Conservation (phyloP, 2,797 vertebrate genomes). For the Craterocephalus amniculus region DNA sequence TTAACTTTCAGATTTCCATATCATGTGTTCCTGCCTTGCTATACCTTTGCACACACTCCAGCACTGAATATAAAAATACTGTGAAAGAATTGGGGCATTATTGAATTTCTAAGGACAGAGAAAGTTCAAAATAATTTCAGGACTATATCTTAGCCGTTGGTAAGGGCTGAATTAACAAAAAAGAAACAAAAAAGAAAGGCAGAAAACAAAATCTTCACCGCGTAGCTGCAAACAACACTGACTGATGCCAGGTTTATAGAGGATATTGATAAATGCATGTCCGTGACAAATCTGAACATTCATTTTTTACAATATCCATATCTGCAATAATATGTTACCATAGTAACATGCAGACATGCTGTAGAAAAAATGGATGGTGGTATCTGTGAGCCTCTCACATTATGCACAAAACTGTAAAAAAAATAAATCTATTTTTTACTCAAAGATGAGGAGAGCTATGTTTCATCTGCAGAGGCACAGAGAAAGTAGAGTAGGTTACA, state of each 20-base stretch:
- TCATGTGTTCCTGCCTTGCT: conserved; percentile 8
- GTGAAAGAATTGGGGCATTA: not conserved
- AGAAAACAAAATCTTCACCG: not conserved
- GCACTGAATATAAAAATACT: conserved; percentile 12
- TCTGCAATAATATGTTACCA: conserved; percentile 52
- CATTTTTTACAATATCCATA: conserved; percentile 13
- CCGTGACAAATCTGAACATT: conserved; percentile 20
- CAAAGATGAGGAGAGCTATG: not conserved
- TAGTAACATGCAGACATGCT: conserved; percentile 45
- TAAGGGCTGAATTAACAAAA: conserved; percentile 16
- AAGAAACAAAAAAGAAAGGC: not conserved
- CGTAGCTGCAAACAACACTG: not conserved
- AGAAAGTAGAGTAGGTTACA: conserved; percentile 68
- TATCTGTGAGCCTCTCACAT: not conserved
- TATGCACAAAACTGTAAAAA: not conserved
- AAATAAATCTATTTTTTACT: not conserved
- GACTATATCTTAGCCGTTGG: conserved; percentile 13
- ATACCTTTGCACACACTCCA: not conserved
- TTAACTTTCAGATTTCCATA: not conserved
- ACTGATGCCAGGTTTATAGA: conserved; percentile 5
- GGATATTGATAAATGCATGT: conserved; percentile 19
- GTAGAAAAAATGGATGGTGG: not conserved
- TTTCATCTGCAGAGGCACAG: conserved; percentile 39
- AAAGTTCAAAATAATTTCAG: conserved; percentile 22
- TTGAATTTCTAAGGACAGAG: conserved; percentile 17